Base-by-base conservation (phyloP, 2,888 invertebrate genomes). In the Busseola fusca region DNA sequence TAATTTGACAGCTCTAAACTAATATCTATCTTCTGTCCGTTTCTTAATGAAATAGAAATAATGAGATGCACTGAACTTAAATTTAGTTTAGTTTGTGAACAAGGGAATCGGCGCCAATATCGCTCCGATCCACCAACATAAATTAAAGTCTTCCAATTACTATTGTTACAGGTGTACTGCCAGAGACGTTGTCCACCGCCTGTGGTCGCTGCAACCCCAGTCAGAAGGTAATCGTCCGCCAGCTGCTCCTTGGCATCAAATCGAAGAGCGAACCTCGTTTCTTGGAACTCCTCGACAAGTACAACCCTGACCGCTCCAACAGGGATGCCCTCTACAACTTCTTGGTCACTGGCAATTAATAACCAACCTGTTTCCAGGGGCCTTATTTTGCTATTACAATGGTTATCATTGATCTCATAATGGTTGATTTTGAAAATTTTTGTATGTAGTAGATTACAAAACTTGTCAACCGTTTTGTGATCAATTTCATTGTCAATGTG, bases 291-390 rank as follows among this genome's bases (percentile, higher is more conserved):
- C 96, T 97, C 80, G 96, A 94, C 72, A 98, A 97, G 91, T 98
- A 97, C 90, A 98, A 98, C 90, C 97, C 97, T 0, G 96, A 96
- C 37, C 96, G 97, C 18, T 87, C 94, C 66, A 98, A 97, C 93
- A 95, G 96, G 86, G 95, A 95, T 76, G 97, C 96, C 72, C 97
- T 97, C 85, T 96, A 96, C 84, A 95, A 93, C 25, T 96, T 96
- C 83, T 87, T 95, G 77, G 89, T 92, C 14, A 95, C 93, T 50
- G 95, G 95, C 58, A 91, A 96, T 96, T 87, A 96, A 94, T 60
- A 84, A 34, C 30, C 10, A 12, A 42, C 14, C 14, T 52, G 5
- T 18, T 40, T 18, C 10, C 7, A 10, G n/a, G n/a, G n/a, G n/a
- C n/a, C n/a, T n/a, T n/a, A n/a, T n/a, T n/a, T n/a, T n/a, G n/a